These are phyloP conservation scores for Rhagonycha fulva DNA, from an alignment of 2,888 invertebrate species.

Conservation along the genomic window DNA sequence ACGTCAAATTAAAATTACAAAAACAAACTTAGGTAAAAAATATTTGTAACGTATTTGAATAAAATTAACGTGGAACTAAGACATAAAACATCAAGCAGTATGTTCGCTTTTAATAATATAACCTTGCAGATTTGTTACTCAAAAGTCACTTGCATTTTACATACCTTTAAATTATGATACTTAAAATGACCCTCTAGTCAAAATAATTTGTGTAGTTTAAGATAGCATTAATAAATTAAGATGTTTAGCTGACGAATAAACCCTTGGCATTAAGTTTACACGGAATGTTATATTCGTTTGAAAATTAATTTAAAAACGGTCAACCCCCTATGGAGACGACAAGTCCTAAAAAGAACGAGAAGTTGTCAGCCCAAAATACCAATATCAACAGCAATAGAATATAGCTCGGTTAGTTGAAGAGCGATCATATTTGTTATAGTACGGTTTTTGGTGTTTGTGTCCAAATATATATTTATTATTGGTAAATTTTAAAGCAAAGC, in stretches of 20 bases:
- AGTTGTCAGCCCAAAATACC: constrained; percentile 2
- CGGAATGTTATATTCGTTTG: constrained; percentile 5
- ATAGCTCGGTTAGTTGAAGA: not conserved
- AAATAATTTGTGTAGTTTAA: not conserved
- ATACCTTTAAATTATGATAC: not conserved
- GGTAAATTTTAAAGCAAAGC: not conserved
- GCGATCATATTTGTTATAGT: not conserved
- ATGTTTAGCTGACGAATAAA: not conserved
- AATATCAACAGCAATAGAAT: constrained; percentile 12
- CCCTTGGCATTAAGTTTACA: not conserved
- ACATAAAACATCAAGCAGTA: not conserved
- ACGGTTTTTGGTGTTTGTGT: not conserved
- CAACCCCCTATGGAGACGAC: constrained; percentile 16
- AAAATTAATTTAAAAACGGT: constrained; percentile 22
- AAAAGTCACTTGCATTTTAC: not conserved
- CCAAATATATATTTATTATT: not conserved
- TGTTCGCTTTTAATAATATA: not conserved
- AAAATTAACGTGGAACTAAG: no score
- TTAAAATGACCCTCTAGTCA: not conserved
- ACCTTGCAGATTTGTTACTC: not conserved
- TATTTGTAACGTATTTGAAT: not conserved
- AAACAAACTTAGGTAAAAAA: not conserved
- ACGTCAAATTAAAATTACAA: not conserved
- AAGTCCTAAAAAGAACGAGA: constrained; percentile 9
- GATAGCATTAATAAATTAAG: not conserved